Evolutionary conservation across 2,113 vertebrate species (phyloP), one percentile per base, ranked within the genome.

Genomic region (Cettia cetti): DNA sequence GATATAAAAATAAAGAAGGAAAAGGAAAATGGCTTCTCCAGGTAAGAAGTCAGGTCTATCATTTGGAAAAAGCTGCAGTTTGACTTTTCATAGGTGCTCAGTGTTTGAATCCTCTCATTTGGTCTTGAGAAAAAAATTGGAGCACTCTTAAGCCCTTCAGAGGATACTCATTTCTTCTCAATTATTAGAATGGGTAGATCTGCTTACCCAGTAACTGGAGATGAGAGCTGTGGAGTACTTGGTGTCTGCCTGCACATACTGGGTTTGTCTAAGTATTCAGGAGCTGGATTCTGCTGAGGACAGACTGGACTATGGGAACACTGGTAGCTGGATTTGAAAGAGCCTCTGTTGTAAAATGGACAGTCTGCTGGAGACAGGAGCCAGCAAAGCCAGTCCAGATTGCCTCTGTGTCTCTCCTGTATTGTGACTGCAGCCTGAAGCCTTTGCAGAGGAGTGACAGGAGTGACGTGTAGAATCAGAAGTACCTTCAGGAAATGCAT

Each of bases 1-100:
- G 98, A 99, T 93, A 97, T 97, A 52, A 99, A 99, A 97, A 97
- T 98, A 92, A 99, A 99, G 97, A 98, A 98, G 74, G 99, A 99
- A 96, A 99, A 99, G 84, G 99, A 99, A 98, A 99, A 99, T 97
- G 99, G 99, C 57, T 99, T 99, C 92, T 98, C 98, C 56, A 99
- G 99, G 99, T 99, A 98, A 97, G 97, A 68, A 61, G 31, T 31
- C 6, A 4, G 14, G 18, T 78, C 21, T 35, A 2, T 47, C 35
- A 42, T 69, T 26, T 86, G 22, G 13, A 82, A 82, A 49, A 91
- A 60, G 24, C 16, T 78, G 13, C 49, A 71, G 30, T 60, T 92
- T 22, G 19, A 27, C 60, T 74, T 71, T 42, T 50, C 7, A 8
- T 60, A 20, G 18, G 22, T 80, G 37, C 26, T 86, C 26, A 24